A percentile compares a stretch with the other conserved stretches of the same genome.
Evolutionary conservation across 1,140 invertebrate species (phyloP).

Genomic region (Drosophila ficusphila): DNA sequence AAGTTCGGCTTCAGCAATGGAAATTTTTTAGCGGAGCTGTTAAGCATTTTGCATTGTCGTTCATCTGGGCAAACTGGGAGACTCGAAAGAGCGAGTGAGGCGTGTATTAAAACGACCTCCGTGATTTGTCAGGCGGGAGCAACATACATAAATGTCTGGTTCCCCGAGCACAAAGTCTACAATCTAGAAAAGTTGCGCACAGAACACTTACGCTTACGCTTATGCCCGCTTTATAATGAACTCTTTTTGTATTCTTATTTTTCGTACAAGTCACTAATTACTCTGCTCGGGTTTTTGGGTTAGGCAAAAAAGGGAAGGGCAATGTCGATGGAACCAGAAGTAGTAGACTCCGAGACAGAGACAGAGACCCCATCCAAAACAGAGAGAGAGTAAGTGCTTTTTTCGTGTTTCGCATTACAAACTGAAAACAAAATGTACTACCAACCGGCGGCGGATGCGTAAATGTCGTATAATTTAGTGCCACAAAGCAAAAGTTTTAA

Average conservation of each 20-base stretch:
- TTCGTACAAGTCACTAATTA: constrained; percentile 63
- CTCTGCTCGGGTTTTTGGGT: constrained; percentile 50
- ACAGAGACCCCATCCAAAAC: too few relatives aligned
- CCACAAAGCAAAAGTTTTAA: constrained; percentile 63
- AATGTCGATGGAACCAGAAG: constrained; percentile 11
- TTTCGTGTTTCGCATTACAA: constrained; percentile 32
- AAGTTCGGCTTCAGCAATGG: constrained; percentile 35
- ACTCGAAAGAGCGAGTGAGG: neutral
- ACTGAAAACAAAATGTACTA: constrained; percentile 14
- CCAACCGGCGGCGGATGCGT: constrained; percentile 30
- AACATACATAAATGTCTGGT: constrained; percentile 36
- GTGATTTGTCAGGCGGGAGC: constrained; percentile 32
- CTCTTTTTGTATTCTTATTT: constrained; percentile 41
- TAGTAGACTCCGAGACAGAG: constrained; percentile 10
- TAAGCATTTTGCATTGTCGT: constrained; percentile 43
- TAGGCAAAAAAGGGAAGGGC: neutral
- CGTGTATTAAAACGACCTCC: constrained; percentile 50
- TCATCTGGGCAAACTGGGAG: constrained; percentile 1
- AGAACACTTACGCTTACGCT: constrained; percentile 35
- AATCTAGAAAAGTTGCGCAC: constrained; percentile 32
- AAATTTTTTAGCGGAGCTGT: constrained; percentile 43
- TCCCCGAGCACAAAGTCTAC: constrained; percentile 23
- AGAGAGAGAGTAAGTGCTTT: constrained; percentile 53
- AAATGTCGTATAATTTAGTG: constrained; percentile 49
- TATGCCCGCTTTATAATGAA: constrained; percentile 38